Percentiles rank a stretch among this genome's conserved stretches.
Conservation (phyloP, 2,797 vertebrate species). For the Enteromius paludinosus region DNA sequence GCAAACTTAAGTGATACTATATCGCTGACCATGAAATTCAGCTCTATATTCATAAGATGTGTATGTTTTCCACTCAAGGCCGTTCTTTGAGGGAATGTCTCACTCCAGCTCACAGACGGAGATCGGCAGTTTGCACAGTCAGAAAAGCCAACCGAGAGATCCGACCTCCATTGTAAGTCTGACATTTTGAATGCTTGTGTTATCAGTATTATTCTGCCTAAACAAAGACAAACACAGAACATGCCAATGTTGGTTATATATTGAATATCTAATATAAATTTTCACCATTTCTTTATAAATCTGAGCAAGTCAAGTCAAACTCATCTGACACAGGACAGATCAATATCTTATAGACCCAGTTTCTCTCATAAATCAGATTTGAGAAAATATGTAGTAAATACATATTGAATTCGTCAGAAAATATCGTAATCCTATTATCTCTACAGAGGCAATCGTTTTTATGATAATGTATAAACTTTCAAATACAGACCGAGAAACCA, state of each 20-base stretch:
- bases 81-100: conserved; percentile 76
- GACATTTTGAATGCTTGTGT: background rate
- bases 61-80: conserved; percentile 64
- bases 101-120: conserved; percentile 75
- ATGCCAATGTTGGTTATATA: background rate
- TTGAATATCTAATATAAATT: background rate
- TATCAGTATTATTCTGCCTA: background rate
- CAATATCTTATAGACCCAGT: background rate
- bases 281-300: background rate
- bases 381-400: background rate
- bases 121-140: conserved; percentile 65
- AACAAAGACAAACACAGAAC: background rate
- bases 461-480: background rate
- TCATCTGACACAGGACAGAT: background rate
- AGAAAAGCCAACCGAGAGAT: conserved; percentile 63
- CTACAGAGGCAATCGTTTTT: background rate
- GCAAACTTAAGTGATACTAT: background rate
- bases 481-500: background rate
- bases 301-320: background rate
- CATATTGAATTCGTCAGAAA: background rate
- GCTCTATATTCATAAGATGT: background rate
- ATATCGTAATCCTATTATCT: background rate
- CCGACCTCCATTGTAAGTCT: conserved; percentile 31
- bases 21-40: background rate
- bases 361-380: background rate